Evolutionary conservation across 2,797 vertebrate species (phyloP).

Genomic region (Valencia hispanica): DNA sequence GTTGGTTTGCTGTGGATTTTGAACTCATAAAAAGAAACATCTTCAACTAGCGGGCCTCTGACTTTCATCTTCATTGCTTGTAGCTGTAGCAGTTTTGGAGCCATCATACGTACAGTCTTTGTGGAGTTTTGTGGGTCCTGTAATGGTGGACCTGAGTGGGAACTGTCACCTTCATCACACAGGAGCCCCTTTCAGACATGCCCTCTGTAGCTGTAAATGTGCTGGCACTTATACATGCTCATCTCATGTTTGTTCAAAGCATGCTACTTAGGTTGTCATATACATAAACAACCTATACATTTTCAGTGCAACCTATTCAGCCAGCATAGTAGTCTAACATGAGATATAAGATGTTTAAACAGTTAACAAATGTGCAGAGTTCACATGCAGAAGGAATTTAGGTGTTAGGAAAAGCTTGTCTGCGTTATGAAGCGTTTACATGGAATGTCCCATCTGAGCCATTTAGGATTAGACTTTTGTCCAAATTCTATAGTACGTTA

Average conservation of each 20-base stretch:
- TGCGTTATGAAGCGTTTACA: too few relatives aligned
- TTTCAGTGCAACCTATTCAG: too few relatives aligned
- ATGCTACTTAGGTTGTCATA: too few relatives aligned
- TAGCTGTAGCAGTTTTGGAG: constrained; percentile 6
- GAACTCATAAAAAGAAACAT: constrained; percentile 21
- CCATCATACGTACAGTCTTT: neutral
- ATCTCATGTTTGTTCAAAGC: neutral
- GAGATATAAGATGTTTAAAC: too few relatives aligned
- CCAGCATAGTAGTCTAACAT: too few relatives aligned
- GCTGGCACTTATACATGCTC: neutral
- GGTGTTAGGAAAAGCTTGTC: too few relatives aligned
- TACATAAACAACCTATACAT: neutral
- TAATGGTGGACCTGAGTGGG: constrained; percentile 53
- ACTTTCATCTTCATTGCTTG: constrained; percentile 35
- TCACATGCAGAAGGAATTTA: neutral
- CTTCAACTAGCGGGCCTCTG: constrained; percentile 9
- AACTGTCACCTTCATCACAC: constrained; percentile 59
- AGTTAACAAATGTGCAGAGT: neutral
- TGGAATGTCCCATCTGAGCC: too few relatives aligned
- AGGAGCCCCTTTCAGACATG: constrained; percentile 56
- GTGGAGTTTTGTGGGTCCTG: constrained; percentile 39
- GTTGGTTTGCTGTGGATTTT: constrained; percentile 49
- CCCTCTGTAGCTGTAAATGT: neutral
- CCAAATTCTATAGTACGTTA: too few relatives aligned
- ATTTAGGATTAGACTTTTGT: too few relatives aligned